Conservation (phyloP, 2,888 invertebrate species). For the Meiosimyza platycephala region DNA sequence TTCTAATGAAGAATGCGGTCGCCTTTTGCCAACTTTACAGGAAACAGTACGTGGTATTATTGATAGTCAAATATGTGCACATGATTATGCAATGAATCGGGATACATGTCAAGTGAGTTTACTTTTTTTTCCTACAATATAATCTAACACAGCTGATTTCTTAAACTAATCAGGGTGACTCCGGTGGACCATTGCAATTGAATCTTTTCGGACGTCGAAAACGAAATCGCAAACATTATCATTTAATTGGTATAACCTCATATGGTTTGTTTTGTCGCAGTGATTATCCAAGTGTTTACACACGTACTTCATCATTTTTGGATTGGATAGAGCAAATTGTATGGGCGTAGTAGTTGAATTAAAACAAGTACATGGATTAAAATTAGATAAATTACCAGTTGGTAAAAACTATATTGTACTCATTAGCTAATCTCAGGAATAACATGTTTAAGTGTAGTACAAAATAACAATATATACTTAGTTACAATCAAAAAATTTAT, state of each 20-base stretch:
- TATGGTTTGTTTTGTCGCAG: constrained; percentile 62
- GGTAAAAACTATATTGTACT: neutral
- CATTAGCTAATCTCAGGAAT: neutral
- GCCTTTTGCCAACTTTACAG: constrained; percentile 50
- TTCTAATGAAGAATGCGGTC: constrained; percentile 57
- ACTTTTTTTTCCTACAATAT: neutral
- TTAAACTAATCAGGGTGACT: constrained; percentile 56
- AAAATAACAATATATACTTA: too few relatives aligned
- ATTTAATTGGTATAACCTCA: constrained; percentile 64
- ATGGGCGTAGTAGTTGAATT: constrained; percentile 46
- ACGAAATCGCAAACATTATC: constrained; percentile 52
- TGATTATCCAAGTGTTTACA: constrained; percentile 62
- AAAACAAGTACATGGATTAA: neutral
- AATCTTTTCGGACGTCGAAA: constrained; percentile 54
- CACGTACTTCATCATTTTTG: constrained; percentile 57
- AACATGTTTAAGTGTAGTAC: neutral
- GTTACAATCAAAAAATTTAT: too few relatives aligned
- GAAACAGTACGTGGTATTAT: constrained; percentile 57
- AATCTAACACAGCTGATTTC: neutral
- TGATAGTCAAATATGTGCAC: constrained; percentile 61
- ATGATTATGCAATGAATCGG: constrained; percentile 56
- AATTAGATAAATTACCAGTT: neutral
- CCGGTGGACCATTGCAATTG: constrained; percentile 63
- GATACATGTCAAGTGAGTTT: constrained; percentile 60
- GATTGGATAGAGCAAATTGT: constrained; percentile 63